Conservation (phyloP, 2,888 invertebrate species). For the Volucella inflata region DNA sequence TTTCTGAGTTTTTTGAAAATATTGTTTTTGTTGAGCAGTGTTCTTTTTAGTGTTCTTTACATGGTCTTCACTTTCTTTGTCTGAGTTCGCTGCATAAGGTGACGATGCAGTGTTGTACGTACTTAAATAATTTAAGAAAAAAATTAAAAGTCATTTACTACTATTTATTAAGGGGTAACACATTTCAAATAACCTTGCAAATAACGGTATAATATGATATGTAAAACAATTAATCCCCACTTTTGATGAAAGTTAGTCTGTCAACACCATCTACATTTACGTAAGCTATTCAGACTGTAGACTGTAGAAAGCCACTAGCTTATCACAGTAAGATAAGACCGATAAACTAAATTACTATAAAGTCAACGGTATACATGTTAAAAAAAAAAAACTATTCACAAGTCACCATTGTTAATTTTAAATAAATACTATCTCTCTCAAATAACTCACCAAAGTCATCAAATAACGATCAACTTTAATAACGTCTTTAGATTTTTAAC, state of each 20-base stretch:
- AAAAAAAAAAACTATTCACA: background rate
- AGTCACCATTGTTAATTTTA: background rate
- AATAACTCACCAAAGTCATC: slow-evolving; percentile 24
- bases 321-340: slow-evolving; percentile 6
- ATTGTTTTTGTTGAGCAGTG: too few relatives aligned
- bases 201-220: too few relatives aligned
- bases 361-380: background rate
- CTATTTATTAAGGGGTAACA: too few relatives aligned
- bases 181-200: too few relatives aligned
- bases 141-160: too few relatives aligned
- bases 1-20: too few relatives aligned
- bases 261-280: background rate
- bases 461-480: background rate
- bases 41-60: too few relatives aligned
- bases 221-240: background rate
- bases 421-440: background rate
- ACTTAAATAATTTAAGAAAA: too few relatives aligned
- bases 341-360: slow-evolving; percentile 10
- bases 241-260: background rate
- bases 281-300: background rate
- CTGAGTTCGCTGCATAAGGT: too few relatives aligned
- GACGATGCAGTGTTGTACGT: too few relatives aligned
- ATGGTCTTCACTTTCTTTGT: too few relatives aligned
- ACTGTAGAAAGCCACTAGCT: background rate
- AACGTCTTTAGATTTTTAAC: background rate